Percentiles rank a stretch among this genome's conserved stretches.
phyloP scores from a whole-genome alignment of 2,113 vertebrate genomes.

The Xiphophorus hellerii region DNA sequence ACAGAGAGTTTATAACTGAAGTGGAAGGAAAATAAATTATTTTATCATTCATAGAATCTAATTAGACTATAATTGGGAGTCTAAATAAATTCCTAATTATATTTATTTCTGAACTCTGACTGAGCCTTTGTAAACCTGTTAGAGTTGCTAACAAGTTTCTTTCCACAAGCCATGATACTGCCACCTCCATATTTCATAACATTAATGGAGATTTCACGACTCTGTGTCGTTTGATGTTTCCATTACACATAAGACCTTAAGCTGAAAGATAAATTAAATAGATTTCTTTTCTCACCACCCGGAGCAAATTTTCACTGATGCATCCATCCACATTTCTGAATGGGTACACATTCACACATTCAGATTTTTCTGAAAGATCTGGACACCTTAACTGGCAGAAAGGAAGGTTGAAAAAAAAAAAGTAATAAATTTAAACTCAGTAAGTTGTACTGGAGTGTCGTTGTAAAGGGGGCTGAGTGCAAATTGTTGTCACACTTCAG shows the following conservation, averaged over 20 bases:
- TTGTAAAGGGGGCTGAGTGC: neutral
- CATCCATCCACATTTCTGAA: neutral
- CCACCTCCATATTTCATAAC: neutral
- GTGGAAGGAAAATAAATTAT: neutral
- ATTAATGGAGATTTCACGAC: neutral
- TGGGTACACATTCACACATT: neutral
- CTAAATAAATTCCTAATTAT: too few relatives aligned
- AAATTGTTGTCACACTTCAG: neutral
- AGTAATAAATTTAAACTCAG: neutral
- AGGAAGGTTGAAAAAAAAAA: neutral
- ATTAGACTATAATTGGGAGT: too few relatives aligned
- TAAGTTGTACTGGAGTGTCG: too few relatives aligned
- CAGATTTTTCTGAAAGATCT: neutral
- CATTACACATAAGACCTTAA: neutral
- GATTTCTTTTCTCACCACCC: neutral
- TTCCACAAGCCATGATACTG: too few relatives aligned
- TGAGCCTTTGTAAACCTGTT: neutral
- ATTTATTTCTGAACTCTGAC: neutral
- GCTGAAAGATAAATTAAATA: neutral
- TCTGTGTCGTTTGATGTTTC: neutral
- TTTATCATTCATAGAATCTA: too few relatives aligned
- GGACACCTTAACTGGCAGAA: neutral
- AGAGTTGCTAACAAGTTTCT: too few relatives aligned
- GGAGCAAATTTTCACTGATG: neutral
- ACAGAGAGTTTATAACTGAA: neutral